These are phyloP conservation scores for Tenebrio molitor DNA, from an alignment of 1,140 invertebrate species.

Conservation along the genomic window DNA sequence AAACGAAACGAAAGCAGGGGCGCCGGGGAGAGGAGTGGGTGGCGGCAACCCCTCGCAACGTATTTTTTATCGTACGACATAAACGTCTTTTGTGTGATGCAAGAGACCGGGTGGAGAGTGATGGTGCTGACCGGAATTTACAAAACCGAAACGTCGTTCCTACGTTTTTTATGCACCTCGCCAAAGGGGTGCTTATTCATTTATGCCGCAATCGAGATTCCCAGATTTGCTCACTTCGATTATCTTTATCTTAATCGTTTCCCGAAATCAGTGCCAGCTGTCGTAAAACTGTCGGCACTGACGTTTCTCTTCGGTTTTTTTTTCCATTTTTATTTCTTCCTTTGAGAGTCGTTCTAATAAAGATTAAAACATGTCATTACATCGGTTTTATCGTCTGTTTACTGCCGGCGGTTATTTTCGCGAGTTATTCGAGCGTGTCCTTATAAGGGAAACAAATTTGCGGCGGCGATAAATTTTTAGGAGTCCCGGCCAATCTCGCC, in stretches of 20 bases:
- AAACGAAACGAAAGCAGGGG: conserved; percentile 34
- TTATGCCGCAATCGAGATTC: neutral
- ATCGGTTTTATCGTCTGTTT: conserved; percentile 37
- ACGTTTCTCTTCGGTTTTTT: neutral
- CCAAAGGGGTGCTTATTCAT: neutral
- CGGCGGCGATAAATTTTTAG: conserved; percentile 10
- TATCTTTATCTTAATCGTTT: conserved; percentile 14
- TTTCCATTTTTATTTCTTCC: neutral
- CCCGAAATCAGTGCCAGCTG: conserved; percentile 7
- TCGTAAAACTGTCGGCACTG: conserved; percentile 11
- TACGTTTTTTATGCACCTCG: neutral
- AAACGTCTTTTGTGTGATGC: conserved; percentile 30
- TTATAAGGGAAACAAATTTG: conserved; percentile 34
- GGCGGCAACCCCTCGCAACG: conserved; percentile 1
- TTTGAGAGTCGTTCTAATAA: conserved; percentile 23
- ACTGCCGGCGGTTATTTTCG: conserved; percentile 17
- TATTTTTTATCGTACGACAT: conserved; percentile 28
- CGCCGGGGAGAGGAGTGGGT: neutral
- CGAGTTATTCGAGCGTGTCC: conserved; percentile 5
- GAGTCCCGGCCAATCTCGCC: neutral
- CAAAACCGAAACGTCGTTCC: neutral
- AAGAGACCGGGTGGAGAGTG: conserved; percentile 14
- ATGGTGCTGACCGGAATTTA: conserved; percentile 31
- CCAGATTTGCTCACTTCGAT: neutral
- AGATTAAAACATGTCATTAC: conserved; percentile 39